Conservation (phyloP, 2,797 vertebrate species). For the Heliangelus exortis region DNA sequence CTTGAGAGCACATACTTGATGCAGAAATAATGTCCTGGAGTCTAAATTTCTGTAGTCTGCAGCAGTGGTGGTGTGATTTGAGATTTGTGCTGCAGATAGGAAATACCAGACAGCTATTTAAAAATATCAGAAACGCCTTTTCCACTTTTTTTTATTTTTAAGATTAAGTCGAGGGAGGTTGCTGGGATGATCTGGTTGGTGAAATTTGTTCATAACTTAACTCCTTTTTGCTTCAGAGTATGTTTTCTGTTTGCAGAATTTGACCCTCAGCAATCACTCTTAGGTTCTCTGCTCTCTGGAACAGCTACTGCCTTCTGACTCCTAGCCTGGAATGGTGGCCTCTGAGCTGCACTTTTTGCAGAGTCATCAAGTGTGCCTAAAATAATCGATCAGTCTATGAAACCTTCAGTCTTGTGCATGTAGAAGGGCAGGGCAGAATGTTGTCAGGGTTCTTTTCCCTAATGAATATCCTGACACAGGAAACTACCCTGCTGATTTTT, state of each 20-base stretch:
- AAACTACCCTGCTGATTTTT: not conserved
- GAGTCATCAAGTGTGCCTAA: not conserved
- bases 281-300: not conserved
- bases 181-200: not conserved
- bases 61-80: not conserved
- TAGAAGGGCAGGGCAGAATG: not conserved
- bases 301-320: not conserved
- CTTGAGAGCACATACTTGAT: not conserved
- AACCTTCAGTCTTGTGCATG: not conserved
- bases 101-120: not conserved
- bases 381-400: not conserved
- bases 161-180: not conserved
- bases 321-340: not conserved
- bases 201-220: not conserved
- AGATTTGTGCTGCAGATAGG: constrained; percentile 1
- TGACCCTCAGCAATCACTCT: not conserved
- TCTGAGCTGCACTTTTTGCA: not conserved
- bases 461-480: fast-evolving
- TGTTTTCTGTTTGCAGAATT: not conserved
- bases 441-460: not conserved
- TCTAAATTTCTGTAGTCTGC: not conserved
- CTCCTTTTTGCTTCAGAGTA: not conserved
- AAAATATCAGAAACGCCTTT: not conserved
- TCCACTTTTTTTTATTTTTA: not conserved
- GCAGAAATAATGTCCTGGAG: not conserved